These are phyloP conservation scores for Apoda limacodes DNA, from an alignment of 2,888 invertebrate genomes.

Conservation along the genomic window DNA sequence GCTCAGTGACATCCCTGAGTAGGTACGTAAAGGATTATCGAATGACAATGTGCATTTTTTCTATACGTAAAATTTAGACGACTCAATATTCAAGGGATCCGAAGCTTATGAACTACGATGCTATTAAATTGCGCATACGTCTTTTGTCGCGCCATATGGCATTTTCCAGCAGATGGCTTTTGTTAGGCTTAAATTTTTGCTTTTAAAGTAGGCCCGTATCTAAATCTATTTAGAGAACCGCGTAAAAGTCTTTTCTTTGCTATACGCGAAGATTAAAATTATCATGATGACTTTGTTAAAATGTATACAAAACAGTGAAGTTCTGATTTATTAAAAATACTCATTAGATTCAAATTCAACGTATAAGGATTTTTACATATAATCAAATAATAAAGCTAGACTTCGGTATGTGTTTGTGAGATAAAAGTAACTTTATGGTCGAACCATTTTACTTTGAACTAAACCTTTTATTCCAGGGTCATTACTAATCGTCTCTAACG, in stretches of 20 bases:
- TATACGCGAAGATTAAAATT: too few species aligned
- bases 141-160: constrained; percentile 62
- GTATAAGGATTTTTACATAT: too few species aligned
- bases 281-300: too few species aligned
- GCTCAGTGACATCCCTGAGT: constrained; percentile 63
- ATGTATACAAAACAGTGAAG: too few species aligned
- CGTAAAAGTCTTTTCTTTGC: constrained; percentile 3
- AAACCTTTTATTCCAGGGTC: too few species aligned
- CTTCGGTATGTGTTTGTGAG: too few species aligned
- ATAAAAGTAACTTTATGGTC: too few species aligned
- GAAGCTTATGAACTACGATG: constrained; percentile 55
- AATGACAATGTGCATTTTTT: constrained; percentile 63
- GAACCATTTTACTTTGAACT: too few species aligned
- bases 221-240: constrained; percentile 22
- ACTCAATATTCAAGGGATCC: constrained; percentile 34
- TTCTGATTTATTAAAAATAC: too few species aligned
- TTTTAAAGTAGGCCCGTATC: constrained; percentile 38
- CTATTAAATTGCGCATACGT: constrained; percentile 66
- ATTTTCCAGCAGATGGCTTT: constrained; percentile 62
- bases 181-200: constrained; percentile 37
- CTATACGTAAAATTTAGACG: constrained; percentile 36
- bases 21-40: constrained; percentile 66
- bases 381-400: too few species aligned
- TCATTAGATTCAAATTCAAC: too few species aligned
- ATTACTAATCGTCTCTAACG: too few species aligned